phyloP scores from a whole-genome alignment of 2,888 invertebrate species.

The Diaperis boleti region DNA sequence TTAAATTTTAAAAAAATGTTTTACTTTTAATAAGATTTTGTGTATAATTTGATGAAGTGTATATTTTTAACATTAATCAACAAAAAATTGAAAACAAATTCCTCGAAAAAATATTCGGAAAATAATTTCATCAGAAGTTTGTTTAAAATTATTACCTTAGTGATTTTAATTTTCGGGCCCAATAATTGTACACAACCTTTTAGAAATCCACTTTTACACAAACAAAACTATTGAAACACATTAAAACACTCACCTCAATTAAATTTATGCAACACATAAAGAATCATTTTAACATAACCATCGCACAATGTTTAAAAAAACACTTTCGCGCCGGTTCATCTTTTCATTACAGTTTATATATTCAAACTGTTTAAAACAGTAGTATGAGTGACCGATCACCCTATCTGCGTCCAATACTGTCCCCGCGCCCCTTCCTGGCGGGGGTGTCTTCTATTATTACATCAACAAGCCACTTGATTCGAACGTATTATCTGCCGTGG shows the following conservation, averaged over 20 bases:
- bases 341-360: slow-evolving; percentile 53
- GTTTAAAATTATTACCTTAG: too few species aligned
- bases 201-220: slow-evolving; percentile 26
- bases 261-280: slow-evolving; percentile 16
- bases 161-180: too few species aligned
- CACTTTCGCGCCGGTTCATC: slow-evolving; percentile 37
- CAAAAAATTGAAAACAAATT: too few species aligned
- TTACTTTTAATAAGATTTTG: too few species aligned
- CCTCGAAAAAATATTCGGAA: too few species aligned
- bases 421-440: slow-evolving; percentile 53
- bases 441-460: slow-evolving; percentile 61
- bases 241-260: slow-evolving; percentile 20
- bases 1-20: too few species aligned
- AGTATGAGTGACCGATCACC: slow-evolving; percentile 61
- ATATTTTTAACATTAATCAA: too few species aligned
- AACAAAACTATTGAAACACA: slow-evolving; percentile 17
- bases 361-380: slow-evolving; percentile 60
- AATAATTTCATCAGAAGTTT: too few species aligned
- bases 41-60: too few species aligned
- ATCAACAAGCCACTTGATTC: slow-evolving; percentile 48
- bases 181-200: too few species aligned
- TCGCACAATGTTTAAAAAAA: slow-evolving; percentile 5
- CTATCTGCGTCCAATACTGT: slow-evolving; percentile 53
- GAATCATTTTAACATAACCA: neutral
- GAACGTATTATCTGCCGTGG: slow-evolving; percentile 45